Base-by-base conservation (phyloP, 2,113 vertebrate species). In the Felis chaus region DNA sequence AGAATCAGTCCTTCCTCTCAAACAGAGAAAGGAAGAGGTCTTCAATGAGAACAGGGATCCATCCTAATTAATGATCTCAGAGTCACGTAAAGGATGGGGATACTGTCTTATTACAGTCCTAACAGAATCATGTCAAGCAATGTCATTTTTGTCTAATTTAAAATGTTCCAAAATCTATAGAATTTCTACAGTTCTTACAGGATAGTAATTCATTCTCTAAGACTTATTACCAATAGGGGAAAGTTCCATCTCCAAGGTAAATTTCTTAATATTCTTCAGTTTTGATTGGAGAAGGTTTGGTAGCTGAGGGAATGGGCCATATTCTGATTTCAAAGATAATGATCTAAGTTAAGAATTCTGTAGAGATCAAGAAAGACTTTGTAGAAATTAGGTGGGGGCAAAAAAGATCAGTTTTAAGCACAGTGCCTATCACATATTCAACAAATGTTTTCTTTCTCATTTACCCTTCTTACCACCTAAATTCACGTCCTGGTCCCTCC, bases 261-360 rank as follows among this genome's bases (percentile, higher is more conserved):
- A 94, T 68, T 57, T 92, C 6, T 3, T 76, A 88, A 45, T 86
- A 61, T 69, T 19, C 18, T 63, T 55, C 15, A 15, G 1, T 74
- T 21, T 81, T 95, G 69, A 48, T 14, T 19, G 5, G 16, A 7
- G 4, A 80, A 82, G 1, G 7, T 79, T 93, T 76, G 66, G 53
- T 89, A 66, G 5, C 15, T 80, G 4, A 96, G 19, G 7, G 23
- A 71, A 94, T 25, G 15, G 50, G 7, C 36, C 36, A 78, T 79
- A 73, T 95, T 83, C 63, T 89, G 45, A 80, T 86, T 95, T 95
- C 19, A 33, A 16, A 93, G 94, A 93, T 57, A 78, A 68, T 55
- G 31, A 79, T 4, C 48, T 68, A 79, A 84, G 33, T 57, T 57
- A 50, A 71, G 27, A 90, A 63, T 82, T 21, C n/a, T 88, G 2